Evolutionary conservation across 30 jellyfish, hydroid and myxozoan genomes (phyloP).

Genomic region (Aurelia aurita complex sp. Pacific): DNA sequence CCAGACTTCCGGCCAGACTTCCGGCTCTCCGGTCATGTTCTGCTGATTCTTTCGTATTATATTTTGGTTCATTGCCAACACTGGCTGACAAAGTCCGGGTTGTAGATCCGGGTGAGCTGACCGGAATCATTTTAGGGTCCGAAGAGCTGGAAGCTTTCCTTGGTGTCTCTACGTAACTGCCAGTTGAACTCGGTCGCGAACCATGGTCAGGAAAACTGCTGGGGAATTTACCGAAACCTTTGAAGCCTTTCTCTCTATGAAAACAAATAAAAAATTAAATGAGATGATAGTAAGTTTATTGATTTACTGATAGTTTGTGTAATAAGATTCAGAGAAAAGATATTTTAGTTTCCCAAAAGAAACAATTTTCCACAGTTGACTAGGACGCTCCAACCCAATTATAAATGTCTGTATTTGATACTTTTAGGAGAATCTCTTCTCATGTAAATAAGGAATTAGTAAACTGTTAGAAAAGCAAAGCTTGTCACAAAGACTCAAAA

Average conservation of each 20-base stretch:
- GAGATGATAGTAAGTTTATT: too few species aligned
- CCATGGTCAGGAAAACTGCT: not conserved
- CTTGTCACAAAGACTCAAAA: too few species aligned
- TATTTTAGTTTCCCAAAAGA: too few species aligned
- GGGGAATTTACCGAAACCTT: conserved; percentile 66
- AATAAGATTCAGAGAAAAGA: too few species aligned
- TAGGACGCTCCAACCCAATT: too few species aligned
- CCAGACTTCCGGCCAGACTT: not conserved
- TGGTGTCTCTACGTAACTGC: conserved; percentile 26
- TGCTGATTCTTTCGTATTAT: not conserved
- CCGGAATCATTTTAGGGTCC: conserved; percentile 14
- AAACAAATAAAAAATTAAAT: not conserved
- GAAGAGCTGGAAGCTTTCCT: conserved; percentile 25
- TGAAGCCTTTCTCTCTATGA: conserved; percentile 82
- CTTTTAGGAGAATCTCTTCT: too few species aligned
- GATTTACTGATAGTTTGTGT: too few species aligned
- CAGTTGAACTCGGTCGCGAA: conserved; percentile 9
- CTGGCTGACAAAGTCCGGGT: not conserved
- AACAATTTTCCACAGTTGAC: too few species aligned
- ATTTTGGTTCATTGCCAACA: not conserved
- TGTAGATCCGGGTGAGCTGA: conserved; percentile 15
- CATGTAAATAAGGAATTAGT: too few species aligned
- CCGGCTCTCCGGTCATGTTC: not conserved
- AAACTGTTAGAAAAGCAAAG: too few species aligned
- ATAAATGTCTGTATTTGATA: too few species aligned